phyloP scores from a whole-genome alignment of 2,113 vertebrate species.

The Tautogolabrus adspersus region DNA sequence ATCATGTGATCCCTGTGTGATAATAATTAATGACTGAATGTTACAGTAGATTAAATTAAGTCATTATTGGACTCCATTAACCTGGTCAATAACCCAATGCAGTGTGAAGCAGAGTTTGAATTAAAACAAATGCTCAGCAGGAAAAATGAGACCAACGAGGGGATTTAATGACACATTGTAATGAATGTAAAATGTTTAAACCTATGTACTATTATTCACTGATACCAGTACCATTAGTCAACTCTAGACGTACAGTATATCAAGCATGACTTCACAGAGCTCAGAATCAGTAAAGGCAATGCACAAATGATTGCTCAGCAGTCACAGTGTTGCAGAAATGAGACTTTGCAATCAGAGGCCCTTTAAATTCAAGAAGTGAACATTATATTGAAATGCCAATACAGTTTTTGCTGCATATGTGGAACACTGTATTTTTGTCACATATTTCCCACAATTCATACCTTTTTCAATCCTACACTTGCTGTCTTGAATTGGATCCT shows the following conservation, averaged over 20 bases:
- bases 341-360: constrained; percentile 10
- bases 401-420: not conserved
- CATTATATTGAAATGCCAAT: not conserved
- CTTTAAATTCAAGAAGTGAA: constrained; percentile 9
- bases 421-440: constrained; percentile 3
- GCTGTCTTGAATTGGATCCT: not conserved
- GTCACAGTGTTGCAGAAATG: not conserved
- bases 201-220: not conserved
- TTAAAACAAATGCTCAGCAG: constrained; percentile 40
- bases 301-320: no score
- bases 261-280: not conserved
- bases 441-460: constrained; percentile 5
- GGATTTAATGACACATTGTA: not conserved
- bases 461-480: constrained; percentile 1
- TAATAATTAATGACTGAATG: constrained; percentile 41
- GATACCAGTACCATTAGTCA: not conserved
- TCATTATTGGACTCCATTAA: constrained; percentile 46
- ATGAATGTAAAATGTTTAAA: not conserved
- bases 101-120: constrained; percentile 15
- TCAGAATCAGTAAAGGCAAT: not conserved
- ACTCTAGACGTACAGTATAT: not conserved
- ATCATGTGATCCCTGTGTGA: constrained; percentile 22
- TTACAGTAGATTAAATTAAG: constrained; percentile 32
- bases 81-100: constrained; percentile 56
- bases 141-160: constrained; percentile 19